These are phyloP conservation scores for Pantherophis guttatus DNA, from an alignment of 2,113 vertebrate genomes.

Conservation along the genomic window DNA sequence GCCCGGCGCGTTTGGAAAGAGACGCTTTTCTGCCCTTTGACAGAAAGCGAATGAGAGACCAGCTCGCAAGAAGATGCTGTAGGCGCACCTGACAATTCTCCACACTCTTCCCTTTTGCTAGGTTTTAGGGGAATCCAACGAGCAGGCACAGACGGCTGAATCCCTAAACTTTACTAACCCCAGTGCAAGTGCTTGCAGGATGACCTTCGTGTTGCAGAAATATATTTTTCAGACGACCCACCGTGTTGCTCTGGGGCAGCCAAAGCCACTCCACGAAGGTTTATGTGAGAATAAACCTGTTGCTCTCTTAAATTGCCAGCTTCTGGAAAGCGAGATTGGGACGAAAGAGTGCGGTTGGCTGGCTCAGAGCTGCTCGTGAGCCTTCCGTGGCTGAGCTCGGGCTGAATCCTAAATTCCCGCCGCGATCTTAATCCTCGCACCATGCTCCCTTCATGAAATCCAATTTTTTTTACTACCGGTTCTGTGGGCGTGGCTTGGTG, in stretches of 20 bases:
- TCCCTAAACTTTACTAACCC: not conserved
- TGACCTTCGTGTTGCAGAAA: not conserved
- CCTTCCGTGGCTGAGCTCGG: not conserved
- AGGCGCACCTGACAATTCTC: not conserved
- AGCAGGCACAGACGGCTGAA: not conserved
- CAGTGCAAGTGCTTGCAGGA: not conserved
- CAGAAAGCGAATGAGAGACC: not conserved
- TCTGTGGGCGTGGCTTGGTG: no score
- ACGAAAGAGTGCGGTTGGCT: not conserved
- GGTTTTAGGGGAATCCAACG: not conserved
- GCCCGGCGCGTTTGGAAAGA: not conserved
- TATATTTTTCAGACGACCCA: not conserved
- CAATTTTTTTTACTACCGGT: no score
- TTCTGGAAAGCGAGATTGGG: not conserved
- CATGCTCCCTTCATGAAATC: not conserved
- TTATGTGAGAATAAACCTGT: not conserved
- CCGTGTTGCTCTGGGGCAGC: not conserved
- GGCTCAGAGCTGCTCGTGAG: not conserved
- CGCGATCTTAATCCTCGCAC: not conserved
- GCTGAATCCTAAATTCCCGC: not conserved
- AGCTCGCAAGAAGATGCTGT: not conserved
- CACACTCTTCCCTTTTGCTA: no score
- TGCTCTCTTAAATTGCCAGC: not conserved
- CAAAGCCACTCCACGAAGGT: not conserved
- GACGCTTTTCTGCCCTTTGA: not conserved